phyloP scores from a whole-genome alignment of 1,140 invertebrate species.

The Zaprionus ghesquierei region DNA sequence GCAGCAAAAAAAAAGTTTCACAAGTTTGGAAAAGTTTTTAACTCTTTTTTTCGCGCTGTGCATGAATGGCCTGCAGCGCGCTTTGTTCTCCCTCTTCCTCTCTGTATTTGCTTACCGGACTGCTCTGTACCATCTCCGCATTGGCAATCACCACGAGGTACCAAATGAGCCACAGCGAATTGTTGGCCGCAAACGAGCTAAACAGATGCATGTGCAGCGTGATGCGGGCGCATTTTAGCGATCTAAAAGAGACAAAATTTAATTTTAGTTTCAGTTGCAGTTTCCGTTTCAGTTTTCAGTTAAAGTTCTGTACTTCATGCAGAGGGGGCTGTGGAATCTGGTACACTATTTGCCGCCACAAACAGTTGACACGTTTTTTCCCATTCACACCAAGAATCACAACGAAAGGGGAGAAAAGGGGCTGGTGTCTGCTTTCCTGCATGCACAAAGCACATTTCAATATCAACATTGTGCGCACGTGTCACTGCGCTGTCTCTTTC shows the following conservation, averaged over 20 bases:
- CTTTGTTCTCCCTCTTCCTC: background rate
- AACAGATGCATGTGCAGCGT: slow-evolving; percentile 97
- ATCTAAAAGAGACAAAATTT: slow-evolving; percentile 83
- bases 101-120: slow-evolving; percentile 82
- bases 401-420: background rate
- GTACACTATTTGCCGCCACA: background rate
- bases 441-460: slow-evolving; percentile 7
- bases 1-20: background rate
- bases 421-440: background rate
- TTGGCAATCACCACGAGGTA: slow-evolving; percentile 85
- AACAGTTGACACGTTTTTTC: slow-evolving; percentile 10
- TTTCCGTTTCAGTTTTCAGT: background rate
- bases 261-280: background rate
- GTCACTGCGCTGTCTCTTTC: background rate
- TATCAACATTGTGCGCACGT: slow-evolving; percentile 22
- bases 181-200: slow-evolving; percentile 93
- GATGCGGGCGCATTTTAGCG: slow-evolving; percentile 91
- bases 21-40: background rate
- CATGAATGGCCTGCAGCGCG: background rate
- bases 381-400: background rate
- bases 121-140: slow-evolving; percentile 83
- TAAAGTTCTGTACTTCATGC: background rate
- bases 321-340: background rate
- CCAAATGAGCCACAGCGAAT: slow-evolving; percentile 87
- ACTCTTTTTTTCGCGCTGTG: background rate